Evolutionary conservation across 2,888 invertebrate species (phyloP), one percentile per base, ranked within the genome.

Genomic region (Fabriciana adippe): DNA sequence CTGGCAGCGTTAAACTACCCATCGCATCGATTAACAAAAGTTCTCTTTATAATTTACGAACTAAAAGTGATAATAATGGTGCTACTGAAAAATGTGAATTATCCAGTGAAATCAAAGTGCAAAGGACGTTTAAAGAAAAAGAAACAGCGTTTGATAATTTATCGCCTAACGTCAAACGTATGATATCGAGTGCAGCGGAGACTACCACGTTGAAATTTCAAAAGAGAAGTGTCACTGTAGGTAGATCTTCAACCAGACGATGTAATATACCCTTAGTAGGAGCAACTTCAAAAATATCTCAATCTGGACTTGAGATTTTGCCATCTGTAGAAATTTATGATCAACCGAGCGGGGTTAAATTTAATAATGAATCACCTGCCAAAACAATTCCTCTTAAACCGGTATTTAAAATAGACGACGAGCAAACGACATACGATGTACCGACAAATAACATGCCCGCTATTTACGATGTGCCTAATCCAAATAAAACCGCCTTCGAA

Each of bases 121-220:
- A 86, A 79, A 89, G 87, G 76, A 87, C 85, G 73, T 80, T 88
- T 65, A 88, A 83, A 77, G 91, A 91, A 71, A 67, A 90, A 66
- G 76, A 82, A 66, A 77, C 84, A 1, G 80, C 90, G 56, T 94
- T 94, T 78, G 93, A 93, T 66, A 93, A 93, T 78, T 86, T 94
- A 15, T 94, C 94, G 18, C 94, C 94, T 5, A 94, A 94, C 77
- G 94, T 94, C 5, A 94, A 94, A 80, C 88, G 94, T 72, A 94
- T 94, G 87, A 89, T 94, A 71, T 93, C 94, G 4, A 90, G 94
- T 81, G 93, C 94, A 13, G 81, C 86, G 1, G 90, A 90, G 72
- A 84, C 87, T 1, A 89, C 88, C 54, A 86, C 87, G 70, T 82
- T 87, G 72, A 92, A 90, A 74, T 84, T 88, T 69, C 92, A 90